Evolutionary conservation across 2,888 invertebrate genomes (phyloP).

Genomic region (Sepiola atlantica): DNA sequence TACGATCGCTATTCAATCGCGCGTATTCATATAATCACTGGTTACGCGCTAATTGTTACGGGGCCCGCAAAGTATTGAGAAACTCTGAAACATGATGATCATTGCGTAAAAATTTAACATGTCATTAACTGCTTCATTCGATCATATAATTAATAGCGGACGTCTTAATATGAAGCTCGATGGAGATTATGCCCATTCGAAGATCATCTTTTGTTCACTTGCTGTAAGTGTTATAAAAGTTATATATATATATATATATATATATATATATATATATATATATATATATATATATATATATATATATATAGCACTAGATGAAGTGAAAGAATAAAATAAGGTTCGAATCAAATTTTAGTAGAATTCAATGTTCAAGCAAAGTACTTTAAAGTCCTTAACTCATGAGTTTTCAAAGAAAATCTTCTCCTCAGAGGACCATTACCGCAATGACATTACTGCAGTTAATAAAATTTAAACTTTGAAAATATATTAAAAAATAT

Average conservation of each 20-base stretch:
- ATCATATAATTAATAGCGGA: neutral
- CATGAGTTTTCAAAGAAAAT: too few relatives aligned
- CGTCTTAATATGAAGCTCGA: neutral
- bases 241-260: neutral
- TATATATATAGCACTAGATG: too few relatives aligned
- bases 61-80: neutral
- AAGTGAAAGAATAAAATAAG: too few relatives aligned
- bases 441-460: too few relatives aligned
- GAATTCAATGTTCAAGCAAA: too few relatives aligned
- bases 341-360: too few relatives aligned
- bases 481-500: too few relatives aligned
- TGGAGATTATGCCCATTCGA: neutral
- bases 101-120: neutral
- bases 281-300: constrained; percentile 16
- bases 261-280: constrained; percentile 16
- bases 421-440: too few relatives aligned
- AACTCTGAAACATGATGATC: neutral
- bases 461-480: too few relatives aligned
- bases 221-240: neutral
- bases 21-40: neutral
- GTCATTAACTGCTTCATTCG: neutral
- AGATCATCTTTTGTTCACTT: neutral
- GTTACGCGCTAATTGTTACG: neutral
- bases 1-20: neutral
- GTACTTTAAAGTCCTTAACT: too few relatives aligned